Evolutionary conservation across 2,888 invertebrate species (phyloP), one percentile per base, ranked within the genome.

Genomic region (Lamellibrachia satsuma): DNA sequence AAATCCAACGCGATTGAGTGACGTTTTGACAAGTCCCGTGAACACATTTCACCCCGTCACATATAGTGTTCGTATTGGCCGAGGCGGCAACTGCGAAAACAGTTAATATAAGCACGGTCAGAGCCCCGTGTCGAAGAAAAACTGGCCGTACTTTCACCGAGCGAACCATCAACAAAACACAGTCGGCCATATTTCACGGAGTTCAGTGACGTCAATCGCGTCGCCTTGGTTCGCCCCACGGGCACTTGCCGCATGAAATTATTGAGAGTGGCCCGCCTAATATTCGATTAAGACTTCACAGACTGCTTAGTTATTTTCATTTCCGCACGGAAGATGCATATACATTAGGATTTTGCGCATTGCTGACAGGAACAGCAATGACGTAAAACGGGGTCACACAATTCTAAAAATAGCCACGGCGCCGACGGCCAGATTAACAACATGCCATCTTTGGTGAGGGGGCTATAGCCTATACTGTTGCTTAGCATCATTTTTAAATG

Each of bases 1-100:
- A 92, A 39, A 11, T 91, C 52, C 39, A 55, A 15, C 27, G 52
- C 52, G 52, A 52, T 55, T 91, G 52, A 52, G 91, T 52, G 52
- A 39, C 11, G n/a, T 91, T 91, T 91, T 91, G 52, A 39, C 91
- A 91, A 52, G 55, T 91, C 52, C 91, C 91, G n/a, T 91, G 91
- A 22, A 91, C 91, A 91, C 91, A 91, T 91, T 91, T 52, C 39
- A 91, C 91, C 27, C 52, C 91, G 75, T 75, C 75, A 75, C 75
- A 75, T 75, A 75, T 22, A 75, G 15, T 75, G 75, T 75, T 75
- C 75, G 75, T 75, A 75, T n/a, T 75, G 75, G 75, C 6, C 22
- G 22, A 15, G n/a, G 11, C 75, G 75, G 75, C 15, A 75, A 75
- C 75, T 75, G 75, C n/a, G 15, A 75, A 75, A n/a, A 75, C 75